Evolutionary conservation across 2,113 vertebrate genomes (phyloP).

Genomic region (Callipepla squamata): DNA sequence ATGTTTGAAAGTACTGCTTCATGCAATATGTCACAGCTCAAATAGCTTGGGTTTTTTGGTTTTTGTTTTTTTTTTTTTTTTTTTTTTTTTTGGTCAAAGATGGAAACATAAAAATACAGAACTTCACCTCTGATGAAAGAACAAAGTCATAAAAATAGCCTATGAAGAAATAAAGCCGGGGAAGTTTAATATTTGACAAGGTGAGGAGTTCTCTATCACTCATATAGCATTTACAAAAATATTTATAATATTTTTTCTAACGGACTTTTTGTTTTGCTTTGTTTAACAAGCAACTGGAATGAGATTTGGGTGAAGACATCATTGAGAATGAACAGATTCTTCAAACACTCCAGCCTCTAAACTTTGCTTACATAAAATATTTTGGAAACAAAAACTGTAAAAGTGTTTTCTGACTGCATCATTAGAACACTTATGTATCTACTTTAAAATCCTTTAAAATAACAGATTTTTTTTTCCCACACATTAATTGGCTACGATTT

Average conservation of each 20-base stretch:
- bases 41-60: not conserved
- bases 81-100: not conserved
- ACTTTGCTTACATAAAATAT: constrained; percentile 45
- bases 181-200: constrained; percentile 53
- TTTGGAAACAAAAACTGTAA: constrained; percentile 46
- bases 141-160: constrained; percentile 51
- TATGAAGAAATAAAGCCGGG: constrained; percentile 55
- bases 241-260: constrained; percentile 10
- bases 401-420: constrained; percentile 62
- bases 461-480: not conserved
- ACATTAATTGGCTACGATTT: not conserved
- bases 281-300: constrained; percentile 64
- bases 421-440: not conserved
- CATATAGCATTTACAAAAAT: constrained; percentile 43
- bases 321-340: constrained; percentile 51
- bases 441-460: constrained; percentile 14
- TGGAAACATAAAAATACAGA: constrained; percentile 45
- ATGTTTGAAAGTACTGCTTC: constrained; percentile 15
- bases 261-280: constrained; percentile 22
- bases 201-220: constrained; percentile 34
- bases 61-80: not conserved
- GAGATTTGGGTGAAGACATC: constrained; percentile 54
- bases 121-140: constrained; percentile 53
- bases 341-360: constrained; percentile 28
- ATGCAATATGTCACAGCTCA: constrained; percentile 5